Evolutionary conservation across 2,797 vertebrate species (phyloP).

Genomic region (Lycodopsis pacificus): DNA sequence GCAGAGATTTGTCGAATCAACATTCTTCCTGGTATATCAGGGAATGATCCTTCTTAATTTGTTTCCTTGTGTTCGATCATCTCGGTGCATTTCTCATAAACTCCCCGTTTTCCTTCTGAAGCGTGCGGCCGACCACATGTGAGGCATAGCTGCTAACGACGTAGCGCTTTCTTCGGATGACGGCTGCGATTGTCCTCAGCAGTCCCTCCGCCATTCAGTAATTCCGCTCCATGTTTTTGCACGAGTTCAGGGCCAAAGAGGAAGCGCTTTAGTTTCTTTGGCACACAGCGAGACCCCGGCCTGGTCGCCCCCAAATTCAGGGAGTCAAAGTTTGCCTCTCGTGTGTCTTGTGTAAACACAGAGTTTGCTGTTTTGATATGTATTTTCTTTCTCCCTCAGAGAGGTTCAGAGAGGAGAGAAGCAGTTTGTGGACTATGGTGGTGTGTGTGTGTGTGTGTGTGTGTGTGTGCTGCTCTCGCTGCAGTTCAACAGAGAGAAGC

Average conservation of each 20-base stretch:
- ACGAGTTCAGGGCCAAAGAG: slow-evolving; percentile 70
- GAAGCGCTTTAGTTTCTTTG: slow-evolving; percentile 84
- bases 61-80: slow-evolving; percentile 38
- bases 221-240: slow-evolving; percentile 80
- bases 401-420: slow-evolving; percentile 70
- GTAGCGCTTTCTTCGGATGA: slow-evolving; percentile 34
- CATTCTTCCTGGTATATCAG: slow-evolving; percentile 21
- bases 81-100: slow-evolving; percentile 44
- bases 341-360: slow-evolving; percentile 82
- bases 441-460: slow-evolving; percentile 34
- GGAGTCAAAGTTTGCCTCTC: slow-evolving; percentile 84
- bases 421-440: slow-evolving; percentile 53
- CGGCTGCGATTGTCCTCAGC: slow-evolving; percentile 38
- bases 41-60: slow-evolving; percentile 29
- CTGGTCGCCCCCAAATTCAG: slow-evolving; percentile 67
- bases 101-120: slow-evolving; percentile 18
- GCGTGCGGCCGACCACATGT: slow-evolving; percentile 26
- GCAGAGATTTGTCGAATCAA: slow-evolving; percentile 62
- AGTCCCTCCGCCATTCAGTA: slow-evolving; percentile 49
- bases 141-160: slow-evolving; percentile 45
- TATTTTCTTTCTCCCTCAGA: slow-evolving; percentile 37
- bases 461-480: slow-evolving; percentile 30
- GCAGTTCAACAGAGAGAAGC: slow-evolving; percentile 49
- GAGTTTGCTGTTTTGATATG: slow-evolving; percentile 78
- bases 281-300: slow-evolving; percentile 67